Base-by-base conservation (phyloP, 2,888 invertebrate species). In the Caenorhabditis parvicauda region DNA sequence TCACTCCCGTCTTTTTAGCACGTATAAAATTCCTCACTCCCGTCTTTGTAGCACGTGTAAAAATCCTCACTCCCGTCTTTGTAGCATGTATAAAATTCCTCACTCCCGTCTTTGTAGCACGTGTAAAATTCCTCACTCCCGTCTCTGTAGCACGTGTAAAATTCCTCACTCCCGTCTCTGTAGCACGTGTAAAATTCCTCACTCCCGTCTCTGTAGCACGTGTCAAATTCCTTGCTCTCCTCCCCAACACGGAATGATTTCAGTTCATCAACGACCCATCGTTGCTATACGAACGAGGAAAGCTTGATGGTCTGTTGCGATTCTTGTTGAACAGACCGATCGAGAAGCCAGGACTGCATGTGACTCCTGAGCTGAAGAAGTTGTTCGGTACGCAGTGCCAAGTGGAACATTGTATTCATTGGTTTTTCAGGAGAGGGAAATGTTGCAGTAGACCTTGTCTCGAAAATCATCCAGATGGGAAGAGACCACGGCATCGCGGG, bases 401-500 rank as follows among this genome's bases (percentile, higher is more conserved):
- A n/a, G n/a, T n/a, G n/a, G n/a, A n/a, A n/a, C n/a, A n/a, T n/a
- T n/a, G n/a, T n/a, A n/a, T n/a, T 14, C 37, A 25, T 1, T 29
- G 42, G 0, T 17, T 52, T 19, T 46, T 28, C 41, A 64, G 60
- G 45, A 44, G 54, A 59, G 21, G 51, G 52, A 39, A 44, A 45
- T 4, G 53, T 54, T 43, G 59, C 56, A 3, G 42, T 63, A 5
- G 79, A 79, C 43, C 47, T 76, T 37, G 74, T 72, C 1, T 72
- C 81, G 6, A 54, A 76, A 66, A 67, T 81, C 6, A 62, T 76
- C 21, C 75, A 75, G 42, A 70, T 74, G 72, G 72, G 72, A 43
- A 48, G 70, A 22, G 81, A 81, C 49, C 80, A 81, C 49, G 81
- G 81, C 3, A 44, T 74, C n/a, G 62, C 72, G 12, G 61, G 69